Evolutionary conservation across 2,113 vertebrate genomes (phyloP).

Genomic region (Nyctereutes procyonoides): DNA sequence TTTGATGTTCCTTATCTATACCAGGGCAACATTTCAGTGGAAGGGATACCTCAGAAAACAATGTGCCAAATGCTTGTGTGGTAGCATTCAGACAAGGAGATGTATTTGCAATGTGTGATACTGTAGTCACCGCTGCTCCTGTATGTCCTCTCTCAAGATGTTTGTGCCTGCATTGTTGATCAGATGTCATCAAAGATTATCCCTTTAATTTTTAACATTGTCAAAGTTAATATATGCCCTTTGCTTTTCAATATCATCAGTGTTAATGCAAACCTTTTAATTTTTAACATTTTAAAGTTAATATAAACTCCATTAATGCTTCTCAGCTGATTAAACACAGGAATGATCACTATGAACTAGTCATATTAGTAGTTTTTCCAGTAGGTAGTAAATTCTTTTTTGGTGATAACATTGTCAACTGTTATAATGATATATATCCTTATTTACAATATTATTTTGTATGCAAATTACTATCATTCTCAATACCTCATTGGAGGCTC

Average conservation of each 20-base stretch:
- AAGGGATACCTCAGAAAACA: neutral
- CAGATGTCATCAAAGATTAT: neutral
- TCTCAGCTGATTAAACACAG: constrained; percentile 66
- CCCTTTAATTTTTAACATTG: constrained; percentile 70
- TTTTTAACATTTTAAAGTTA: constrained; percentile 80
- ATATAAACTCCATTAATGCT: constrained; percentile 70
- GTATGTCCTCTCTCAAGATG: neutral
- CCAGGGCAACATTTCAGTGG: neutral
- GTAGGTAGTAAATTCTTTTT: neutral
- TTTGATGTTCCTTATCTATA: neutral
- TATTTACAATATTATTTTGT: neutral
- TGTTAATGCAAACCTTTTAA: constrained; percentile 69
- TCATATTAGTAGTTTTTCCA: constrained; percentile 18
- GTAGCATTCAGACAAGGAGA: neutral
- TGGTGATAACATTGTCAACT: neutral
- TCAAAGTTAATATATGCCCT: constrained; percentile 72
- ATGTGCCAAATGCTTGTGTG: neutral
- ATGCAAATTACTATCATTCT: neutral
- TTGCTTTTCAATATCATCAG: constrained; percentile 55
- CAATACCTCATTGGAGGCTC: neutral
- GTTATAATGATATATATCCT: neutral
- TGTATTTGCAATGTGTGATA: neutral
- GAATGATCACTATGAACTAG: constrained; percentile 59
- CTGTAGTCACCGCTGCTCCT: neutral
- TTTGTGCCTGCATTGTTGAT: neutral